These are phyloP conservation scores for Aradophagus sp. DNA, from an alignment of 1,140 invertebrate genomes.

Conservation along the genomic window DNA sequence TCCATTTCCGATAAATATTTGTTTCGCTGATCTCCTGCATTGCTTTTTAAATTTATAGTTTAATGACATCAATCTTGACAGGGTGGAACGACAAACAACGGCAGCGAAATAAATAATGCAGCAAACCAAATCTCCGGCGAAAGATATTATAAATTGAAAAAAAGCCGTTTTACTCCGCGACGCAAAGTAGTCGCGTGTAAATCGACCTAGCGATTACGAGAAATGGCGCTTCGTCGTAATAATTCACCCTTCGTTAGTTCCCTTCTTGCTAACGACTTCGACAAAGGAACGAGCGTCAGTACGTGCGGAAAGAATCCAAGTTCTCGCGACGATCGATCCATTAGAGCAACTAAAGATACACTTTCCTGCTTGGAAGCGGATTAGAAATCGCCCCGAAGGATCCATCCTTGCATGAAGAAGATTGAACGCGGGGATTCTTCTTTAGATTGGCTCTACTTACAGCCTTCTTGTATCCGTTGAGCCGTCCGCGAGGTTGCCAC, in stretches of 20 bases:
- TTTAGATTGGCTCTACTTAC: conserved; percentile 30
- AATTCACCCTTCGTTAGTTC: conserved; percentile 55
- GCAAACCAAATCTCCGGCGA: too few species aligned
- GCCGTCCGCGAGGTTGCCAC: too few species aligned
- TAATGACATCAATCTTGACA: conserved; percentile 2
- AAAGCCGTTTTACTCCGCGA: conserved; percentile 20
- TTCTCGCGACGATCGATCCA: conserved; percentile 44
- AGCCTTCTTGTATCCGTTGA: conserved; percentile 26
- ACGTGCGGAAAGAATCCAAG: conserved; percentile 45
- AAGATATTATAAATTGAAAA: too few species aligned
- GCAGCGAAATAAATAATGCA: conserved; percentile 21
- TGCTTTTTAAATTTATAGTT: conserved; percentile 3
- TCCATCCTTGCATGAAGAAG: conserved; percentile 30
- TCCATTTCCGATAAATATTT: conserved; percentile 11
- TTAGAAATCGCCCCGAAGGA: conserved; percentile 32
- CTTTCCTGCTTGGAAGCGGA: conserved; percentile 34
- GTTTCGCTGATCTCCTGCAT: neutral
- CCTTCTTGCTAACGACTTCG: conserved; percentile 50
- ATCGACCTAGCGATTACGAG: conserved; percentile 47
- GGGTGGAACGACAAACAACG: conserved; percentile 20
- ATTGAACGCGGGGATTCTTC: conserved; percentile 35
- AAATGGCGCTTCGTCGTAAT: conserved; percentile 48
- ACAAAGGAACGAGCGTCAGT: conserved; percentile 33
- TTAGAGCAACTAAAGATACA: conserved; percentile 47
- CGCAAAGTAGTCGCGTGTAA: conserved; percentile 47